Evolutionary conservation across 2,113 vertebrate species (phyloP), one percentile per base, ranked within the genome.

Genomic region (Merops nubicus): DNA sequence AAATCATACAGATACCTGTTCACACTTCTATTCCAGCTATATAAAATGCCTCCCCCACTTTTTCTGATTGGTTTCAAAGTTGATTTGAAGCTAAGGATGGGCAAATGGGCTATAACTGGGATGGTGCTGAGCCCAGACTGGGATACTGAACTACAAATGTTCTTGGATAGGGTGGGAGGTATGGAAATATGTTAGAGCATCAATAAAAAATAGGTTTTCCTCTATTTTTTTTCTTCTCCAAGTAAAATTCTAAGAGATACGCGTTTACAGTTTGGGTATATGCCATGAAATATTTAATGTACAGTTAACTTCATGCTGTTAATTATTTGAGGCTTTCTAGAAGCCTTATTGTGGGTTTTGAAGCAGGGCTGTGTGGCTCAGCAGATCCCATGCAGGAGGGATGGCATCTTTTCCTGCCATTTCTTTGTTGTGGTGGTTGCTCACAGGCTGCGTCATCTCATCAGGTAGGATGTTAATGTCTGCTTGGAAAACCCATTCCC

Each of bases 221-320:
- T 93, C 78, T 91, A 36, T 69, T 51, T 28, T 88, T 85, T 88
- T 91, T 40, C 78, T 93, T 89, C 43, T 93, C 70, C 54, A 76
- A 92, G 64, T 38, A 50, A 86, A 91, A 69, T 54, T 80, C 63
- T 56, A 80, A 33, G 62, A 69, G 85, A 76, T 43, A 68, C n/a
- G 88, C 65, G 34, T 88, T 95, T 89, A 79, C 75, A 88, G 48
- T 74, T 76, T 88, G 91, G 54, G 18, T 78, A 21, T 78, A 33
- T n/a, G 56, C 59, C 0, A 3, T 64, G 89, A 93, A 51, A 26
- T 11, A 21, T 89, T 78, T 84, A 83, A 77, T 34, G 38, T 12
- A 29, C 0, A 0, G 50, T 86, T 59, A 69, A 17, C 56, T 85
- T 74, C 64, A 72, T 4, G 33, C 82, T 92, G 76, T 25, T 87